These are phyloP conservation scores for Epizoanthus ramosus DNA, from an alignment of 92 coral and sea anemone species.

Conservation along the genomic window DNA sequence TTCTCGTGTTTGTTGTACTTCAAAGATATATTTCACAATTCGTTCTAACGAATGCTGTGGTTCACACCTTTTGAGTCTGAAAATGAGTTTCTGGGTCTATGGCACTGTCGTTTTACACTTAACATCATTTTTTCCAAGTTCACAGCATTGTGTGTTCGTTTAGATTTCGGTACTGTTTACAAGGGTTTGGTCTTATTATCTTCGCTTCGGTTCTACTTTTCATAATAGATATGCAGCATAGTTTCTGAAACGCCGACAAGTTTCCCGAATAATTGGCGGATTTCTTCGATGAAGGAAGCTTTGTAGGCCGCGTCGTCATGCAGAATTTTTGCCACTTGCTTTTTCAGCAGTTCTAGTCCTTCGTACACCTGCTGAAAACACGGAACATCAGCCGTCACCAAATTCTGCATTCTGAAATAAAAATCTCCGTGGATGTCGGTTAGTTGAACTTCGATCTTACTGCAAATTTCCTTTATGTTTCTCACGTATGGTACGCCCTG, in stretches of 20 bases:
- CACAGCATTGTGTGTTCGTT: neutral
- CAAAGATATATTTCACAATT: neutral
- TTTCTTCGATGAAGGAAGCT: conserved; percentile 94
- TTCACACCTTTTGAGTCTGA: neutral
- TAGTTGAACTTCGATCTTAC: conserved; percentile 63
- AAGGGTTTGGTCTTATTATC: neutral
- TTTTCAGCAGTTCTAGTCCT: conserved; percentile 82
- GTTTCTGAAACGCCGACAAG: conserved; percentile 84
- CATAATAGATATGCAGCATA: conserved; percentile 84
- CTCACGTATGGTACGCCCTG: conserved; percentile 95
- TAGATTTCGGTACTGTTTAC: neutral
- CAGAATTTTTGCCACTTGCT: conserved; percentile 76
- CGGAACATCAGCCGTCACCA: conserved; percentile 86
- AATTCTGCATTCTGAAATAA: conserved; percentile 82
- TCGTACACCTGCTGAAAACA: conserved; percentile 90
- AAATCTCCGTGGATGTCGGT: conserved; percentile 94
- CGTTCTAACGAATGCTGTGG: neutral
- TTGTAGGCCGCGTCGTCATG: conserved; percentile 90
- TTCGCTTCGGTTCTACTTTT: conserved; percentile 42
- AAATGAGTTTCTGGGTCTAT: neutral
- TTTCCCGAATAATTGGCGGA: conserved; percentile 87
- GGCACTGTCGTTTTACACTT: neutral
- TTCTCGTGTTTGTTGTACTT: neutral
- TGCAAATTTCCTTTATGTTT: conserved; percentile 86
- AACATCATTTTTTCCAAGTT: neutral